A percentile compares a stretch with the other conserved stretches of the same genome.
These are phyloP conservation scores for Antedon mediterranea DNA, from an alignment of 53 echinoderm and acorn worm genomes.

Conservation along the genomic window DNA sequence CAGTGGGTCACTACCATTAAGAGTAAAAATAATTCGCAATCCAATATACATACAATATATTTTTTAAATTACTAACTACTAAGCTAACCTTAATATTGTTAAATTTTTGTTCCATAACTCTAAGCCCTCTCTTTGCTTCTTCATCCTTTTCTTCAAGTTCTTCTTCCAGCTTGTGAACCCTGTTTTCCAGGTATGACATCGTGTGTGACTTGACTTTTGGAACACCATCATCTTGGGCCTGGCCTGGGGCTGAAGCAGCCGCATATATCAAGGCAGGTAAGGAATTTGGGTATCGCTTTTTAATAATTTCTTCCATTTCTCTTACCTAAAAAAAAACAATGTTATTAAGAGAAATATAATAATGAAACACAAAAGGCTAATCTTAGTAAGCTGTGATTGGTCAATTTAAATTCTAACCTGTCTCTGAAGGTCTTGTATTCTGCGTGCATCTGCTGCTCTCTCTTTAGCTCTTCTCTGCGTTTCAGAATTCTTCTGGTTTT, in stretches of 20 bases:
- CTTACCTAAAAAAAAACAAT: constrained; percentile 36
- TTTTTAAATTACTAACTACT: too few species aligned
- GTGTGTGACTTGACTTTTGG: constrained; percentile 50
- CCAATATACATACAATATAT: too few species aligned
- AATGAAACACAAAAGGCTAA: too few species aligned
- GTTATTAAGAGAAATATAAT: too few species aligned
- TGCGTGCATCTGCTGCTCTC: constrained; percentile 84
- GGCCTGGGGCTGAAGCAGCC: constrained; percentile 40
- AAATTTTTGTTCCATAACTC: constrained; percentile 80
- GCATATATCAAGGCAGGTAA: constrained; percentile 95
- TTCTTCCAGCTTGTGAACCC: constrained; percentile 58
- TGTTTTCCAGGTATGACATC: constrained; percentile 64
- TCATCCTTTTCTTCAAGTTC: constrained; percentile 85
- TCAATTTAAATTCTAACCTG: constrained; percentile 51
- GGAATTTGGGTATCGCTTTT: constrained; percentile 78
- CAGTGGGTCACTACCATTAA: too few species aligned
- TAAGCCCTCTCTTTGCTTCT: constrained; percentile 51
- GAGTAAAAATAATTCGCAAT: too few species aligned
- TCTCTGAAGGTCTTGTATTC: constrained; percentile 87
- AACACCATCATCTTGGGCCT: constrained; percentile 11
- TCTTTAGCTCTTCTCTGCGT: constrained; percentile 80
- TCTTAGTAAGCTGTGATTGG: too few species aligned
- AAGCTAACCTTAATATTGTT: constrained; percentile 69
- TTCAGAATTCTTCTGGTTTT: constrained; percentile 37
- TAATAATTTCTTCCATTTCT: constrained; percentile 95